These are phyloP conservation scores for Euplexia lucipara DNA, from an alignment of 2,888 invertebrate genomes.

Conservation along the genomic window DNA sequence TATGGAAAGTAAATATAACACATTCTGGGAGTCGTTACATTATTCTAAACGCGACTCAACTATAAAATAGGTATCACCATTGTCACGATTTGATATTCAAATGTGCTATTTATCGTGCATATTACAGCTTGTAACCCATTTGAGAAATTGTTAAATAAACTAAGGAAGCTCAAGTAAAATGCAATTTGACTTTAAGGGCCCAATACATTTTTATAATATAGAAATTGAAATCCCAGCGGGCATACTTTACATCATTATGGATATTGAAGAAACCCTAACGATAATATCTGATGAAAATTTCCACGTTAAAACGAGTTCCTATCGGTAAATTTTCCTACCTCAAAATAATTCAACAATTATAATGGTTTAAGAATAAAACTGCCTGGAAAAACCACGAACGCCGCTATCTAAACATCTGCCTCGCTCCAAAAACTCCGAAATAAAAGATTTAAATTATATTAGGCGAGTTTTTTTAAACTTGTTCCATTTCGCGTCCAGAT, in stretches of 20 bases:
- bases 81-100: slow-evolving; percentile 25
- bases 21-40: not conserved
- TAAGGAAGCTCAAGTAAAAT: slow-evolving; percentile 31
- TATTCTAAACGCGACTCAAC: slow-evolving; percentile 6
- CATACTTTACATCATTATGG: slow-evolving; percentile 24
- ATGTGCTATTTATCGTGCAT: slow-evolving; percentile 26
- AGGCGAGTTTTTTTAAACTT: slow-evolving; percentile 52
- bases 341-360: slow-evolving; percentile 37
- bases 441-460: slow-evolving; percentile 57
- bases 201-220: slow-evolving; percentile 28
- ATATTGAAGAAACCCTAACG: slow-evolving; percentile 14
- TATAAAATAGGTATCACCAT: slow-evolving; percentile 15
- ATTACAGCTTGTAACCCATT: slow-evolving; percentile 14
- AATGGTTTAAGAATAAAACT: slow-evolving; percentile 49
- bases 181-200: slow-evolving; percentile 27
- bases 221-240: slow-evolving; percentile 21
- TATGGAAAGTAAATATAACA: slow-evolving; percentile 8
- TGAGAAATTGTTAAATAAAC: slow-evolving; percentile 4
- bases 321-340: not conserved
- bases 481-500: slow-evolving; percentile 54
- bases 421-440: slow-evolving; percentile 50
- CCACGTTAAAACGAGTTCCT: not conserved
- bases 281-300: slow-evolving; percentile 15
- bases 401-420: slow-evolving; percentile 41
- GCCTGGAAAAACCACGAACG: slow-evolving; percentile 17